These are phyloP conservation scores for Falco cherrug DNA, from an alignment of 2,797 vertebrate genomes.

Conservation along the genomic window DNA sequence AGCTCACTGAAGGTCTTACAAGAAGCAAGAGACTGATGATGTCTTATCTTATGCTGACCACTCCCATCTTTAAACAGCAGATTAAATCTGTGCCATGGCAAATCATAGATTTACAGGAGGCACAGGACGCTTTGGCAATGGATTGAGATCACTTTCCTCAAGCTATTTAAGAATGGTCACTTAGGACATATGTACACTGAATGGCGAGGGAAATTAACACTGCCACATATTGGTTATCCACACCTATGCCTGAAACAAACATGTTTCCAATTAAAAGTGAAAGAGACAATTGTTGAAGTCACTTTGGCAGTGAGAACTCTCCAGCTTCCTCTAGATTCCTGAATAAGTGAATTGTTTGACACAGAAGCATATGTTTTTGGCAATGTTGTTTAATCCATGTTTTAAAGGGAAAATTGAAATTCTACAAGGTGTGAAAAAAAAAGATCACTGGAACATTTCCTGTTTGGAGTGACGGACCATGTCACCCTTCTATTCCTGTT, in stretches of 20 bases:
- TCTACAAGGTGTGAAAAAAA: constrained; percentile 73
- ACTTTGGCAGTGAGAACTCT: constrained; percentile 59
- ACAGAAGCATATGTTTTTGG: constrained; percentile 78
- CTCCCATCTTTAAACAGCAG: not conserved
- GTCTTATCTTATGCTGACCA: not conserved
- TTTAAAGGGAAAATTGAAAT: constrained; percentile 78
- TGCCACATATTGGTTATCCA: constrained; percentile 22
- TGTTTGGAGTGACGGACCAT: constrained; percentile 62
- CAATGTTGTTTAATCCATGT: constrained; percentile 75
- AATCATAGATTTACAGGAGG: not conserved
- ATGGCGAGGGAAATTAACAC: not conserved
- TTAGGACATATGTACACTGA: not conserved
- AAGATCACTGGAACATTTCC: constrained; percentile 58
- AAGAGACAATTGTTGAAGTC: constrained; percentile 65
- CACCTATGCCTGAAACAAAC: constrained; percentile 44
- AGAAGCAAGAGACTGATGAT: not conserved
- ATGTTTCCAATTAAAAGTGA: constrained; percentile 65
- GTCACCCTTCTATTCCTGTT: constrained; percentile 53
- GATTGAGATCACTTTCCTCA: not conserved
- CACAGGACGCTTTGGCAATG: not conserved
- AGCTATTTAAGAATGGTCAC: constrained; percentile 5
- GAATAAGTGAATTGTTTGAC: constrained; percentile 80
- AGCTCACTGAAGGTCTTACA: not conserved
- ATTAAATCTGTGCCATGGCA: constrained; percentile 16
- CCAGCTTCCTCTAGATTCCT: constrained; percentile 72